Percentiles rank a stretch among this genome's conserved stretches.
These are phyloP conservation scores for Pemphredon lugubris DNA, from an alignment of 2,888 invertebrate genomes.

Conservation along the genomic window DNA sequence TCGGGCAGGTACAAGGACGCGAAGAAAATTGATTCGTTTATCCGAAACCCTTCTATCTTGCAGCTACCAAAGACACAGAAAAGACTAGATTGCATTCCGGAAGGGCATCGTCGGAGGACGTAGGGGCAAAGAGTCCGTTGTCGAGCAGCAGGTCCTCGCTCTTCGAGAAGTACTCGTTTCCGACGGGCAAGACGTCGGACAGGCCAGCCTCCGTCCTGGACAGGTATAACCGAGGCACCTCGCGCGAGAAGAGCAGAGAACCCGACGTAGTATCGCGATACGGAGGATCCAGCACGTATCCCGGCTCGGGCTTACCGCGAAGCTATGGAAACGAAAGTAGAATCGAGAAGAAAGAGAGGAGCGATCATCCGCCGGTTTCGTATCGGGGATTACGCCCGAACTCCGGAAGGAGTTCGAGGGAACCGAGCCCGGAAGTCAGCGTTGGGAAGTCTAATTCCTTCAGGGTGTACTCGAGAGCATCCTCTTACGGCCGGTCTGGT, in stretches of 20 bases:
- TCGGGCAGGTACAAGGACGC: too few species aligned
- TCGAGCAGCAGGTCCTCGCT: constrained; percentile 72
- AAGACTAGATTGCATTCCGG: constrained; percentile 71
- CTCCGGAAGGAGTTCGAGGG: constrained; percentile 81
- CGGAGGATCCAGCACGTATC: constrained; percentile 73
- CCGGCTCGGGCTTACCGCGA: constrained; percentile 67
- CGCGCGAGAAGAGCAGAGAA: constrained; percentile 75
- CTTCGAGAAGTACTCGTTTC: constrained; percentile 73
- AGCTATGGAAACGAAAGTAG: constrained; percentile 69
- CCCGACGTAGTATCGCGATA: constrained; percentile 71
- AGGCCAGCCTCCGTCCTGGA: constrained; percentile 75
- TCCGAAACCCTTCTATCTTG: too few species aligned
- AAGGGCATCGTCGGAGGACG: constrained; percentile 67
- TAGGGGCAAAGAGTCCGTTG: constrained; percentile 71
- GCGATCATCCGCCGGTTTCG: constrained; percentile 79
- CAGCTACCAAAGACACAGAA: constrained; percentile 73
- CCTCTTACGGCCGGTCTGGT: constrained; percentile 68
- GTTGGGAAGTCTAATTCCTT: constrained; percentile 69
- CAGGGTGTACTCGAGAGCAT: constrained; percentile 67
- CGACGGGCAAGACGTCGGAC: constrained; percentile 70
- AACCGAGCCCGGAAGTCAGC: constrained; percentile 82
- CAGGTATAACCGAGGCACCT: constrained; percentile 71
- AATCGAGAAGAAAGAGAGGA: constrained; percentile 78
- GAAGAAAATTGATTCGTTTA: too few species aligned
- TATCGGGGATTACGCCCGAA: constrained; percentile 80